Evolutionary conservation across 2,797 vertebrate genomes (phyloP), one percentile per base, ranked within the genome.

Genomic region (Smutsia temminckii): DNA sequence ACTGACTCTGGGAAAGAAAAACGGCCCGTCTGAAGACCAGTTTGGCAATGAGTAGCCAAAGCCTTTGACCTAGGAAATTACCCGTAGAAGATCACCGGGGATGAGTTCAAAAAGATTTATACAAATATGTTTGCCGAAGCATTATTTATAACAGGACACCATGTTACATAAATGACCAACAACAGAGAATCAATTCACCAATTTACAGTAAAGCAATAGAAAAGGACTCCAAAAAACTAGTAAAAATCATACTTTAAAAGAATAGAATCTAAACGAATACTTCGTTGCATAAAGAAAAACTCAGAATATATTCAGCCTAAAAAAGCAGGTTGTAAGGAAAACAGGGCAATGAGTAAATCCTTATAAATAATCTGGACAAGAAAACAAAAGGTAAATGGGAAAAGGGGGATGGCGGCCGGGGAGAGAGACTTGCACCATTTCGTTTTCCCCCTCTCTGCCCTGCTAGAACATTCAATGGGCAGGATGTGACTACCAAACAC

Each of bases 61-160:
- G 10, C 3, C 89, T 71, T 27, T 78, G 69, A 90, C 81, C 77
- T 55, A 32, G 64, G 86, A 93, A 74, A 77, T 61, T 20, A 78
- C 17, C 40, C 80, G 37, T 61, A 51, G 13, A 57, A 93, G 34
- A 17, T 42, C 80, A 71, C 42, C 42, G 57, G 40, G 27, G 57
- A 29, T 55, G 51, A 61, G n/a, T 61, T 53, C 23, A 66, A 53
- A 61, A 74, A n/a, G 55, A 23, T 29, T 85, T n/a, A 12, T 10
- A 27, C 34, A 84, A 46, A 57, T 32, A 34, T 2, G 29, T 32
- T 46, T 12, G 0, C 51, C 2, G 13, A 63, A 49, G 11, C 40
- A 46, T 37, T 83, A 51, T 46, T 89, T 85, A 32, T 34, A 75
- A 75, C 8, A 55, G 29, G 6, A 72, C 13, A 49, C 40, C 40